Evolutionary conservation across 1,140 invertebrate species (phyloP).

Genomic region (Cyrtorhinus lividipennis): DNA sequence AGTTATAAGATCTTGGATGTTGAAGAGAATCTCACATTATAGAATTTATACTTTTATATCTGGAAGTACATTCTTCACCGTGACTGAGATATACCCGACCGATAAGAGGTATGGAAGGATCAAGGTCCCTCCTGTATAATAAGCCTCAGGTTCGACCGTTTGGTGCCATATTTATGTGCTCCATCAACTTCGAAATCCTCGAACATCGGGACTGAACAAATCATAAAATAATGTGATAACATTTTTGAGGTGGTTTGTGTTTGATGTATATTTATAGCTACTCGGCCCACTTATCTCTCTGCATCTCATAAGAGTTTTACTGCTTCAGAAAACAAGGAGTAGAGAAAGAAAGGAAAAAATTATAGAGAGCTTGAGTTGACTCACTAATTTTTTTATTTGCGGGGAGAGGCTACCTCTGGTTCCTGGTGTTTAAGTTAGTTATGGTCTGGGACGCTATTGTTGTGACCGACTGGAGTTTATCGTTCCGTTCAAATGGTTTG

Average conservation of each 20-base stretch:
- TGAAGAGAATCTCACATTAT: constrained; percentile 5
- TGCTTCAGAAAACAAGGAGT: constrained; percentile 1
- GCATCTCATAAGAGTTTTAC: constrained; percentile 14
- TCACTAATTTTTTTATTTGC: constrained; percentile 3
- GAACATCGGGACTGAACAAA: constrained; percentile 10
- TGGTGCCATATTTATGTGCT: constrained; percentile 14
- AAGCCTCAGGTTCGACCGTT: constrained; percentile 10
- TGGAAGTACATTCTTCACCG: constrained; percentile 6
- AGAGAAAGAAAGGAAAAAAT: constrained; percentile 6
- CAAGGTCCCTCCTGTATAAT: constrained; percentile 11
- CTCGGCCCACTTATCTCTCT: background rate
- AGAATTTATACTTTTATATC: constrained; percentile 9
- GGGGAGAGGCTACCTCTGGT: background rate
- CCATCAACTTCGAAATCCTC: constrained; percentile 13
- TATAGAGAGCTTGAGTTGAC: constrained; percentile 8
- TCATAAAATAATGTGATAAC: constrained; percentile 17
- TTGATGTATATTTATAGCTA: constrained; percentile 14
- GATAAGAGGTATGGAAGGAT: constrained; percentile 11
- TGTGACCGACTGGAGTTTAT: background rate
- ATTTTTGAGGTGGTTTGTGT: constrained; percentile 15
- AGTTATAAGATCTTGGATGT: background rate
- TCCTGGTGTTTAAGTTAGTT: background rate
- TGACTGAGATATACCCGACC: background rate
- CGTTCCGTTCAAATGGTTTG: background rate
- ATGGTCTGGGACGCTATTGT: background rate